Conservation (phyloP, 2,113 vertebrate species). For the Brachyhypopomus gauderio region DNA sequence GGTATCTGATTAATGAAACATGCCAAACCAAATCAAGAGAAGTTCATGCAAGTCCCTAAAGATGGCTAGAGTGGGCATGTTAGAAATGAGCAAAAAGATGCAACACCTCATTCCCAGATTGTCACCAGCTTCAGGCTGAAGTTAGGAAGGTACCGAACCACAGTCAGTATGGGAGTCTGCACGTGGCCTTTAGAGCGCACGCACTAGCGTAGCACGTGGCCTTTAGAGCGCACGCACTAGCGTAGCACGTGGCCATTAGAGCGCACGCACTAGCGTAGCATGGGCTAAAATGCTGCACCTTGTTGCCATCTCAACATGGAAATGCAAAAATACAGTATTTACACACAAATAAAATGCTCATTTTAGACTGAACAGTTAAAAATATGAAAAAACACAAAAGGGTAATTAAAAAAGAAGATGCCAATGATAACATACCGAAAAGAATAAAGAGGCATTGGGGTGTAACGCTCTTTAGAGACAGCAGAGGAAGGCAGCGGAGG, state of each 20-base stretch:
- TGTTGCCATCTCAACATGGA: conserved; percentile 52
- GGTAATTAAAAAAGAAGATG: conserved; percentile 89
- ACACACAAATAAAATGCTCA: conserved; percentile 48
- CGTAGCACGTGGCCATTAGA: not conserved
- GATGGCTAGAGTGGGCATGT: conserved; percentile 38
- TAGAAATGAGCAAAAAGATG: conserved; percentile 59
- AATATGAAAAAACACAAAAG: conserved; percentile 69
- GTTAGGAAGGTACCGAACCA: not conserved
- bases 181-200: not conserved
- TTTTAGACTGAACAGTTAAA: conserved; percentile 72
- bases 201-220: not conserved
- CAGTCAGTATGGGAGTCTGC: too few species aligned
- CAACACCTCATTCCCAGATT: conserved; percentile 64
- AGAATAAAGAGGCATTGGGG: conserved; percentile 99
- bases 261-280: not conserved
- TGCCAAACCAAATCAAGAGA: conserved; percentile 57
- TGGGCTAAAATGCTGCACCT: conserved; percentile 68
- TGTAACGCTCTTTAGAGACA: conserved; percentile 99
- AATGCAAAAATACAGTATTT: conserved; percentile 20
- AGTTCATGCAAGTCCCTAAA: conserved; percentile 68
- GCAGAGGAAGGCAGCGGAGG: conserved; percentile 99
- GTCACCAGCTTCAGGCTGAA: not conserved
- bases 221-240: not conserved
- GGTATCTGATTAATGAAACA: conserved; percentile 57
- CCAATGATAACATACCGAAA: conserved; percentile 99